Evolutionary conservation across 2,888 invertebrate genomes (phyloP), one percentile per base, ranked within the genome.

Genomic region (Timema podura): DNA sequence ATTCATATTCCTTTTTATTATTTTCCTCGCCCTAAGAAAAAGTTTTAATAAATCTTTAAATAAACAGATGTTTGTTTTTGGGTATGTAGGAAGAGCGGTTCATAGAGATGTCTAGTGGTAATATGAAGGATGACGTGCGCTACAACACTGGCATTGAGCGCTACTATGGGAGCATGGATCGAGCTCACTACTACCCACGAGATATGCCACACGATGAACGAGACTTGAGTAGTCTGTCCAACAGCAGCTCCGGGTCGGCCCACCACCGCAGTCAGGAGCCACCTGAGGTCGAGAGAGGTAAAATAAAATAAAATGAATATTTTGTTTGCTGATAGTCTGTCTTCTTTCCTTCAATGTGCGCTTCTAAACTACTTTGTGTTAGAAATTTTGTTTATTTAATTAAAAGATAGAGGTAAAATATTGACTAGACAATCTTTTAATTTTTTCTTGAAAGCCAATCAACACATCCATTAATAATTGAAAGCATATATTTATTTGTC

Each of bases 181-280:
- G 68, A 16, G 48, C 45, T 11, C 71, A 71, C 64, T 71, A 71
- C 64, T 71, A 71, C 54, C 10, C 64, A n/a, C 64, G 68, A 15
- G 73, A 64, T 65, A 57, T 49, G 16, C 73, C 77, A 65, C 77
- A 79, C 73, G 82, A 81, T 61, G 81, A 85, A 77, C 79, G 88
- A 11, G 69, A 69, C 79, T 81, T 87, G 75, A 82, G 86, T 81
- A 80, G 83, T 76, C 80, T 86, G 76, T 85, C 85, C 77, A 73
- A 81, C 78, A 76, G 82, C 80, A 77, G 81, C 77, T 81, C 82
- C 70, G 83, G 82, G 69, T 83, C 83, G n/a, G 75, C 81, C 70
- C 82, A 81, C 76, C 83, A 85, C 74, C 85, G 85, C 75, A 85
- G 83, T 79, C 85, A 85, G 78, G 87, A 87, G 76, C 80, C 84